phyloP scores from a whole-genome alignment of 1,140 invertebrate species.

The Heliconius hermathena region DNA sequence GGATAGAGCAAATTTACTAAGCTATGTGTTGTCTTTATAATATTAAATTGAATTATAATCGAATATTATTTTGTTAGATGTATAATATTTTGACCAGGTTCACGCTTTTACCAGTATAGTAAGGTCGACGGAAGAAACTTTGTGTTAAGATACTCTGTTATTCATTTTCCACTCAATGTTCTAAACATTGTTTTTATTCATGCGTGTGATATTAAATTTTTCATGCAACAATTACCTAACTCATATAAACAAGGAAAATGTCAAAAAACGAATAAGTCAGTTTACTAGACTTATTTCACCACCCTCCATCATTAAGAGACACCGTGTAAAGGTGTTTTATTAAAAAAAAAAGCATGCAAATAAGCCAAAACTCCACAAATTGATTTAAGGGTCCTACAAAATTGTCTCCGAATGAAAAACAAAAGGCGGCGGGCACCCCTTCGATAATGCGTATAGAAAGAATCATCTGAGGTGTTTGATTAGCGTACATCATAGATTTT shows the following conservation, averaged over 20 bases:
- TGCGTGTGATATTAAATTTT: neutral
- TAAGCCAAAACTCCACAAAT: neutral
- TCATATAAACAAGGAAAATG: neutral
- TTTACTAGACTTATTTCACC: neutral
- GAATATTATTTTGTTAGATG: neutral
- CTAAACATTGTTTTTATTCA: neutral
- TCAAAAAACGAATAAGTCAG: neutral
- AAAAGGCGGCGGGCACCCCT: conserved; percentile 2
- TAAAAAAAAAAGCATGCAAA: neutral
- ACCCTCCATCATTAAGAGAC: conserved; percentile 8
- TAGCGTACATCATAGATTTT: conserved; percentile 17
- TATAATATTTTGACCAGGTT: neutral
- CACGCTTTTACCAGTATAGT: too few relatives aligned
- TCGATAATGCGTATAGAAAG: neutral
- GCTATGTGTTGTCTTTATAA: too few relatives aligned
- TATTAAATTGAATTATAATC: too few relatives aligned
- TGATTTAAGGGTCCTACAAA: conserved; percentile 9
- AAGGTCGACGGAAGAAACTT: neutral
- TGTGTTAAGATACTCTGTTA: neutral
- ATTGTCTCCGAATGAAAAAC: conserved; percentile 7
- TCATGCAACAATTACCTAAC: conserved; percentile 5
- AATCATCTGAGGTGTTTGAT: conserved; percentile 13
- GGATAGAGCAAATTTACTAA: neutral
- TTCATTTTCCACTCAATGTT: neutral
- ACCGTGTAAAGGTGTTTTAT: neutral